These are phyloP conservation scores for Lycaon pictus DNA, from an alignment of 2,113 vertebrate species.

Conservation along the genomic window DNA sequence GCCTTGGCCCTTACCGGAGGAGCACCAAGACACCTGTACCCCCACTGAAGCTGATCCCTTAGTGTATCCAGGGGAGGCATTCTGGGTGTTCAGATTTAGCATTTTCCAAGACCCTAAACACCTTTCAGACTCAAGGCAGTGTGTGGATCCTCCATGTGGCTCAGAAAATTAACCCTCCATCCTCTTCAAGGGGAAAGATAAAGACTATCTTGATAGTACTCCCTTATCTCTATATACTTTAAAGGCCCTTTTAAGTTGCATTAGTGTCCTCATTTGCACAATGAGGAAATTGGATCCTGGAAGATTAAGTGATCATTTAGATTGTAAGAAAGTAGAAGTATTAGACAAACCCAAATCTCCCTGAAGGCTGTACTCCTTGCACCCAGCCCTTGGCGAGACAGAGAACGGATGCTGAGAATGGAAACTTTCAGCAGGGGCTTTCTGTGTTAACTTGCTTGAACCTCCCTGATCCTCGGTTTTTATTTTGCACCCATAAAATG, in stretches of 20 bases:
- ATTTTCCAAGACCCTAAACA: not conserved
- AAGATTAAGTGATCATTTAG: not conserved
- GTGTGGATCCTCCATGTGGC: not conserved
- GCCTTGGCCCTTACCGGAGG: not conserved
- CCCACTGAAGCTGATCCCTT: not conserved
- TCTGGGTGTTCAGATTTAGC: not conserved
- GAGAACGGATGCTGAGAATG: not conserved
- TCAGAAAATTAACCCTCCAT: not conserved
- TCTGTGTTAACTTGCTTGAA: not conserved
- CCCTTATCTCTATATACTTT: not conserved
- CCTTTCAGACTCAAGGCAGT: not conserved
- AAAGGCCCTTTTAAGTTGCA: not conserved
- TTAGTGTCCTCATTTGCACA: not conserved
- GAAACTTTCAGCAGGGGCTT: not conserved
- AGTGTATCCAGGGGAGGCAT: too few relatives aligned
- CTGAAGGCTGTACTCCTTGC: not conserved
- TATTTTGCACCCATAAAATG: not conserved
- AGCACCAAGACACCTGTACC: not conserved
- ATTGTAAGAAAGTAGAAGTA: not conserved
- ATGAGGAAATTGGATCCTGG: not conserved
- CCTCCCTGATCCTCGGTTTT: not conserved
- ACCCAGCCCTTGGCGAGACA: fast-evolving
- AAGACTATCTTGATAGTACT: not conserved
- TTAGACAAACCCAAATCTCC: not conserved
- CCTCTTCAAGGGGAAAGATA: not conserved